These are phyloP conservation scores for Canis aureus DNA, from an alignment of 2,113 vertebrate species.

Conservation along the genomic window DNA sequence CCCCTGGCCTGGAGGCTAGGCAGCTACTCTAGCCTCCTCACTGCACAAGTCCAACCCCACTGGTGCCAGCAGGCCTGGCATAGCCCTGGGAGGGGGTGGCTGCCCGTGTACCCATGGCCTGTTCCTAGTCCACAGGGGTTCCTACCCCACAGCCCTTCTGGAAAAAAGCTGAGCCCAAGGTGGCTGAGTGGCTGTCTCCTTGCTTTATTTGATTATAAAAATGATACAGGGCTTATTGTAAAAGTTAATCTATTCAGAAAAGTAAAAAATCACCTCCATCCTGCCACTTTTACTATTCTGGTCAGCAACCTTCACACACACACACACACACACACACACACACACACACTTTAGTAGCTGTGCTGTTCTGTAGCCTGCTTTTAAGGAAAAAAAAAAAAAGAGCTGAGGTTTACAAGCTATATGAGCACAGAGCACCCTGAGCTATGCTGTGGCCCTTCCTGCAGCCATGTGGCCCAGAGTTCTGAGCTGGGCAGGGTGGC, in stretches of 20 bases:
- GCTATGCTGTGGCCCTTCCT: neutral
- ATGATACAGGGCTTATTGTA: neutral
- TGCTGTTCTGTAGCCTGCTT: neutral
- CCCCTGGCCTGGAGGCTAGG: neutral
- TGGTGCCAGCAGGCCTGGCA: neutral
- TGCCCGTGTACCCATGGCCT: accelerated
- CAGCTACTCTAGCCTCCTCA: neutral
- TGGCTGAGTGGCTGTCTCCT: neutral
- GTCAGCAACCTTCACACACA: neutral
- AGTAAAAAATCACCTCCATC: neutral
- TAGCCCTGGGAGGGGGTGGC: neutral
- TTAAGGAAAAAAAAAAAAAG: neutral
- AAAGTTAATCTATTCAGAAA: neutral
- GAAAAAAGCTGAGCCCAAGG: neutral
- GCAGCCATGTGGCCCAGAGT: neutral
- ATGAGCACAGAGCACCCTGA: too few species aligned
- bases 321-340: neutral
- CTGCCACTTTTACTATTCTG: neutral
- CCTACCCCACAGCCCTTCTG: neutral
- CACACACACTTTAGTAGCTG: neutral
- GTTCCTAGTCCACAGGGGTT: neutral
- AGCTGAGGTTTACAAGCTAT: neutral
- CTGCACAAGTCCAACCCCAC: neutral
- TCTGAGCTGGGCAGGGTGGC: accelerated
- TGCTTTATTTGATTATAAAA: neutral